Percentiles rank a stretch among this genome's conserved stretches.
Evolutionary conservation across 2,113 vertebrate species (phyloP).

Genomic region (Cyprinodon tularosa): DNA sequence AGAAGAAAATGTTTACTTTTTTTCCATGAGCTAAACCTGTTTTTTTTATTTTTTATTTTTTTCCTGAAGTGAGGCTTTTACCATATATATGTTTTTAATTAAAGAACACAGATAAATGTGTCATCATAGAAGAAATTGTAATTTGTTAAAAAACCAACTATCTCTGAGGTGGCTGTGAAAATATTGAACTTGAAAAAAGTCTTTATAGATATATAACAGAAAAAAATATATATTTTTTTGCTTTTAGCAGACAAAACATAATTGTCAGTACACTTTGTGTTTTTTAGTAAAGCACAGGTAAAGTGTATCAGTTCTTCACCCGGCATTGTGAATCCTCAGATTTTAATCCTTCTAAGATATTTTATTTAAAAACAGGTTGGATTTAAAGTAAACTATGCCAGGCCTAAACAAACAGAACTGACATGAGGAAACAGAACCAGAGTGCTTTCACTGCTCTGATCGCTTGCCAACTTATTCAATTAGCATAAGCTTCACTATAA

Average conservation of each 20-base stretch:
- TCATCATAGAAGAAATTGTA: too few species aligned
- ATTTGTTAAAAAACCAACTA: too few species aligned
- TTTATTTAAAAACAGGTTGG: background rate
- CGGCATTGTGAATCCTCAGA: background rate
- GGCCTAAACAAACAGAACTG: constrained; percentile 15
- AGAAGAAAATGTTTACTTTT: background rate
- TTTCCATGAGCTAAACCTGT: background rate
- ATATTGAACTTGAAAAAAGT: too few species aligned
- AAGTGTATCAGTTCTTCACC: background rate
- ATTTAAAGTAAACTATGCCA: background rate
- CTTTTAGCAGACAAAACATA: too few species aligned
- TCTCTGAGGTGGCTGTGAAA: too few species aligned
- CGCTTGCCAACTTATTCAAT: constrained; percentile 52
- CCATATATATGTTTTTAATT: too few species aligned
- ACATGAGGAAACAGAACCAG: constrained; percentile 3
- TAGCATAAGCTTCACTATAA: constrained; percentile 55
- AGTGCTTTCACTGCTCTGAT: constrained; percentile 23
- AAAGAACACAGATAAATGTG: too few species aligned
- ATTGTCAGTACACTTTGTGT: too few species aligned
- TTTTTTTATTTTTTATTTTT: background rate
- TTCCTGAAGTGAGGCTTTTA: too few species aligned
- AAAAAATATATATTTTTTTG: too few species aligned
- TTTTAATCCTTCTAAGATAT: background rate
- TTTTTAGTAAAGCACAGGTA: too few species aligned
- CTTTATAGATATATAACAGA: too few species aligned